Percentiles rank a stretch among this genome's conserved stretches.
Conservation (phyloP, 2,888 invertebrate species). For the Drosophila birchii region DNA sequence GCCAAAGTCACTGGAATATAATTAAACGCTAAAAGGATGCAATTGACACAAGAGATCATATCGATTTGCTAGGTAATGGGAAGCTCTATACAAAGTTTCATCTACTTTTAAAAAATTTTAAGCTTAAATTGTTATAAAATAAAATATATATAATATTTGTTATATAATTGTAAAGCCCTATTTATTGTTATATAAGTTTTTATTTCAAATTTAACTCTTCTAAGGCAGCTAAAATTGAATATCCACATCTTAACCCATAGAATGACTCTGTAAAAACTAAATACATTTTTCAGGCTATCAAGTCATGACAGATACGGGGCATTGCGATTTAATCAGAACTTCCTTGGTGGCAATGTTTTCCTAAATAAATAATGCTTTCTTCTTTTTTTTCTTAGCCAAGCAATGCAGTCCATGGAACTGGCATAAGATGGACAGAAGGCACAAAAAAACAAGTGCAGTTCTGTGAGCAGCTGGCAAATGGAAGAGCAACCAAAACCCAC, state of each 20-base stretch:
- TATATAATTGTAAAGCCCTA: neutral
- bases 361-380: conserved; percentile 7
- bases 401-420: conserved; percentile 19
- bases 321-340: conserved; percentile 26
- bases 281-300: conserved; percentile 2
- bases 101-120: neutral
- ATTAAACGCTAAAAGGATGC: conserved; percentile 3
- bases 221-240: neutral
- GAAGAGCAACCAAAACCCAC: conserved; percentile 12
- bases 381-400: neutral
- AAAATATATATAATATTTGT: neutral
- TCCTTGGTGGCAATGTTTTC: conserved; percentile 4
- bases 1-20: conserved; percentile 10
- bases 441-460: conserved; percentile 28
- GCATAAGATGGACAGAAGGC: conserved; percentile 20
- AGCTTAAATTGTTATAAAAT: neutral
- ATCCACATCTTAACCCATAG: no score
- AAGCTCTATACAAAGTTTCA: neutral
- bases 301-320: conserved; percentile 9
- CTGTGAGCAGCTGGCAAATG: conserved; percentile 64
- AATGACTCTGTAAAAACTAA: neutral
- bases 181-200: neutral
- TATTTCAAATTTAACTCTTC: neutral
- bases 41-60: neutral
- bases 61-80: neutral